Evolutionary conservation across 2,113 vertebrate genomes (phyloP).

Genomic region (Rana temporaria): DNA sequence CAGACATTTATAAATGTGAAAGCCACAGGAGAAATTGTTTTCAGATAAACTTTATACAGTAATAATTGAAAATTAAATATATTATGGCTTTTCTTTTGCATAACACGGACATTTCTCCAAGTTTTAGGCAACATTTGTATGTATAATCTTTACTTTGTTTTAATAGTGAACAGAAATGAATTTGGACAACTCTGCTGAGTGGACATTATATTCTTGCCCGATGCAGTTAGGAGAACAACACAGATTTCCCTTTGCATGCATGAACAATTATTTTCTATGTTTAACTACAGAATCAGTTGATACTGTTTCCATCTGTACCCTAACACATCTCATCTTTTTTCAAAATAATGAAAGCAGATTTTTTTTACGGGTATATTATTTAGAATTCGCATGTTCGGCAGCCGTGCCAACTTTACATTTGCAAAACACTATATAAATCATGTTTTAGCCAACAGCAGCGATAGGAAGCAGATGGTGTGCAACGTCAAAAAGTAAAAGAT

Average conservation of each 20-base stretch:
- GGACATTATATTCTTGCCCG: neutral
- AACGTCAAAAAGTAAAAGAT: constrained; percentile 2
- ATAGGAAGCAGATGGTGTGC: constrained; percentile 23
- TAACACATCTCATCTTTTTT: neutral
- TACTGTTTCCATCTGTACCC: constrained; percentile 13
- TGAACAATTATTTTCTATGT: constrained; percentile 10
- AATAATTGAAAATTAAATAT: too few species aligned
- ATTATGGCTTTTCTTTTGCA: too few species aligned
- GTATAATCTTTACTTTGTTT: too few species aligned
- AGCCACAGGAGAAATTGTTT: too few species aligned
- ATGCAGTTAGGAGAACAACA: neutral
- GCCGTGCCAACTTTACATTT: neutral
- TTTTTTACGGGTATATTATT: constrained; percentile 4
- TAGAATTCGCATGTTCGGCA: constrained; percentile 21
- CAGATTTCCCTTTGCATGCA: constrained; percentile 3
- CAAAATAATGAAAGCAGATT: neutral
- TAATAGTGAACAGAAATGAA: too few species aligned
- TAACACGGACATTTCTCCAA: too few species aligned
- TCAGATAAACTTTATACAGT: too few species aligned
- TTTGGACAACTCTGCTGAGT: too few species aligned
- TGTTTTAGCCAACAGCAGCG: neutral
- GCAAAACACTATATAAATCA: constrained; percentile 6
- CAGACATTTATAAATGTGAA: too few species aligned
- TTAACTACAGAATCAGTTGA: constrained; percentile 20
- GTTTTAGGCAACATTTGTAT: too few species aligned